Percentiles rank a stretch among this genome's conserved stretches.
Conservation (phyloP, 2,888 invertebrate genomes). For the Opisthograptis luteolata region DNA sequence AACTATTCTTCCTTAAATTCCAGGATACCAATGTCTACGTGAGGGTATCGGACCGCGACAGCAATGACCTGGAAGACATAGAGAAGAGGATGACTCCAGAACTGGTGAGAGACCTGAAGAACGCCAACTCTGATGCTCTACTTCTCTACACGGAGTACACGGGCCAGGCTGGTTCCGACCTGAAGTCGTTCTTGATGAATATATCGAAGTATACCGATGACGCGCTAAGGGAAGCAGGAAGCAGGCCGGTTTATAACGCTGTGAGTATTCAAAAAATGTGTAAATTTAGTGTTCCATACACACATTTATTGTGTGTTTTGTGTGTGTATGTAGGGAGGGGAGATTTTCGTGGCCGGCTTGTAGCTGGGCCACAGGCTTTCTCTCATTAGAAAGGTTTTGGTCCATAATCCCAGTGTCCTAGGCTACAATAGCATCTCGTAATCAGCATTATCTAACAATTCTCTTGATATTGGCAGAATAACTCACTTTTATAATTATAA, state of each 20-base stretch:
- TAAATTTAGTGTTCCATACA: no score
- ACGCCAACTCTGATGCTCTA: slow-evolving; percentile 56
- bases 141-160: slow-evolving; percentile 71
- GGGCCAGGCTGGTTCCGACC: slow-evolving; percentile 54
- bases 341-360: no score
- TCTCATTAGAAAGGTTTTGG: no score
- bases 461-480: no score
- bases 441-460: no score
- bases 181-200: slow-evolving; percentile 60
- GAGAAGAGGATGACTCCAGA: slow-evolving; percentile 58
- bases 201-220: slow-evolving; percentile 53
- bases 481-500: no score
- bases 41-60: slow-evolving; percentile 21
- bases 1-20: slow-evolving; percentile 29
- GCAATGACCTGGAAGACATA: slow-evolving; percentile 40
- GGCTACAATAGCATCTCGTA: no score
- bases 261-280: slow-evolving; percentile 59
- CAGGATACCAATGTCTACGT: slow-evolving; percentile 45
- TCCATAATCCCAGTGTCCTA: no score
- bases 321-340: no score
- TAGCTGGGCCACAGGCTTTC: no score
- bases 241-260: slow-evolving; percentile 38
- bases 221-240: slow-evolving; percentile 40
- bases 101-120: slow-evolving; percentile 52
- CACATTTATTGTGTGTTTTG: no score